These are phyloP conservation scores for Eudemis profundana DNA, from an alignment of 2,888 invertebrate genomes.

Conservation along the genomic window DNA sequence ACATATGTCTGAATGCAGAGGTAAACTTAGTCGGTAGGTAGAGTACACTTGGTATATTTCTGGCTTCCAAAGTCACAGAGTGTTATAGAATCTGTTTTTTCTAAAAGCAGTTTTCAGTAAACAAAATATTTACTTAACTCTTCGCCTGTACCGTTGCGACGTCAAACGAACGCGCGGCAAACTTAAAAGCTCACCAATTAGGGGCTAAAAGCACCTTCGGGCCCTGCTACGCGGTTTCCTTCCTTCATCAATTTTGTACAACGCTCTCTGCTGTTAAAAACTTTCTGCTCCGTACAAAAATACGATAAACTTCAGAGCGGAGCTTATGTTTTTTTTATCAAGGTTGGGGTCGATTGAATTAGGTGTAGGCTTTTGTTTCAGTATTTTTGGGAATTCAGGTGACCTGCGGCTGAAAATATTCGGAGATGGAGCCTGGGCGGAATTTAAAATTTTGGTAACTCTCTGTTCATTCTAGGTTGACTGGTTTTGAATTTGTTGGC, in stretches of 20 bases:
- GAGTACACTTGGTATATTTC: no score
- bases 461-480: no score
- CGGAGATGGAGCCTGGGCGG: not conserved
- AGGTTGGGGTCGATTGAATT: constrained; percentile 42
- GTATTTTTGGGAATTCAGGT: not conserved
- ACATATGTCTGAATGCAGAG: no score
- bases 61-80: no score
- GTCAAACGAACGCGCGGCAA: constrained; percentile 80
- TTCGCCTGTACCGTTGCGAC: constrained; percentile 63
- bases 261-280: constrained; percentile 70
- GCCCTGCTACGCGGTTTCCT: constrained; percentile 74
- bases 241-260: constrained; percentile 83
- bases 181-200: constrained; percentile 86
- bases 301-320: constrained; percentile 45
- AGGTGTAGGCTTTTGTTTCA: constrained; percentile 38
- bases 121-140: constrained; percentile 60
- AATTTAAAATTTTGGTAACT: not conserved
- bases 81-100: no score
- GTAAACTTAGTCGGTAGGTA: no score
- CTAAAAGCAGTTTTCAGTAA: constrained; percentile 51
- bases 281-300: constrained; percentile 50
- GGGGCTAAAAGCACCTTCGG: constrained; percentile 85
- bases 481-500: not conserved
- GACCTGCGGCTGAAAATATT: not conserved
- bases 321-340: constrained; percentile 42